Base-by-base conservation (phyloP, 1,140 invertebrate genomes). In the Onthophagus taurus region DNA sequence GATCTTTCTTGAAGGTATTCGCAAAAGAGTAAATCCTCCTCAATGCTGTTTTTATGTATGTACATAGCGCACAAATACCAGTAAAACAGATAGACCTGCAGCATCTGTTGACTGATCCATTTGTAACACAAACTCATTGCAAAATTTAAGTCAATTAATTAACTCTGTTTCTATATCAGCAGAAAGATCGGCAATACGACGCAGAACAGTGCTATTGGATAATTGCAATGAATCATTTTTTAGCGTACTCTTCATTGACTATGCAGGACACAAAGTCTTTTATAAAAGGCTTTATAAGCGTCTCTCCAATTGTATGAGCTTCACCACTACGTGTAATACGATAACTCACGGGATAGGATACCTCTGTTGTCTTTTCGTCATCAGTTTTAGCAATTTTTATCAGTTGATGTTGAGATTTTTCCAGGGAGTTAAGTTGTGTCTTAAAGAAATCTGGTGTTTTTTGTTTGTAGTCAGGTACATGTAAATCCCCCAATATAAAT, bases 231-330 rank as follows among this genome's bases (percentile, higher is more conserved):
- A 33, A 20, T 38, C 9, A 5, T 33, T 48, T 20, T 26, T 48
- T 48, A 26, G 44, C 44, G 37, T 38, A 34, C 21, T 42, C 30
- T 31, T 50, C 38, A 29, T 47, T 33, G 35, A 46, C 37, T 38
- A 50, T 42, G 47, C 37, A 37, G 42, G 38, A 29, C 23, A 37
- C 31, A 31, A 50, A 37, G 34, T 50, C 24, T 23, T 29, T 26
- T 26, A 24, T 29, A 47, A 38, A 47, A 38, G 48, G 44, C 20
- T 42, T 45, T 11, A 45, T 41, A 23, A 49, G 26, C n/a, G 33
- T 49, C 26, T 50, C 44, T 35, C 42, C 44, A 18, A 50, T 50
- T 33, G 43, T 46, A 38, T 50, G 38, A 13, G 35, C 47, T 50
- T 49, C 47, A 31, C 26, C 47, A 13, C 4, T 11, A n/a, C 13